Percentiles rank a stretch among this genome's conserved stretches.
Conservation (phyloP, 2,797 vertebrate species). For the Discoglossus pictus region DNA sequence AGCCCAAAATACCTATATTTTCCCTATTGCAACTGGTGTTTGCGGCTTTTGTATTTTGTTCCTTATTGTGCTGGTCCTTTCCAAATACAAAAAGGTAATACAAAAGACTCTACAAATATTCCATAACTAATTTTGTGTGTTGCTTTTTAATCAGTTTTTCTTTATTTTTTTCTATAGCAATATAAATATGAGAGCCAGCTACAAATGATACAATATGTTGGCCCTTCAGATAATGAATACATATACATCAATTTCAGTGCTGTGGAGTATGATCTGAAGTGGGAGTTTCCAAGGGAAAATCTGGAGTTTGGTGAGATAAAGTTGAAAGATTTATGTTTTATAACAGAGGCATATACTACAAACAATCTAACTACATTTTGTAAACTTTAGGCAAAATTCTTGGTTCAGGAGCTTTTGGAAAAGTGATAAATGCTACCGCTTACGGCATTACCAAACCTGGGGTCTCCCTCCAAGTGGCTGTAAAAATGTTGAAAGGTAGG, state of each 20-base stretch:
- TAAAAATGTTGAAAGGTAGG: constrained; percentile 98
- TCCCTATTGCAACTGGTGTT: constrained; percentile 61
- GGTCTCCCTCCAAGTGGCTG: constrained; percentile 88
- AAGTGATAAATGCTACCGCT: constrained; percentile 89
- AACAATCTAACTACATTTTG: background rate
- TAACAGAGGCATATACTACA: background rate
- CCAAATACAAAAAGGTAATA: constrained; percentile 78
- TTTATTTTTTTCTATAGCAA: constrained; percentile 71
- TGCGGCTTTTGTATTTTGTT: constrained; percentile 56
- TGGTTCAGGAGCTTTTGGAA: constrained; percentile 94
- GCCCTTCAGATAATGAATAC: constrained; percentile 87
- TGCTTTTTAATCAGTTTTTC: too few species aligned
- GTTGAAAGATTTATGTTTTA: background rate
- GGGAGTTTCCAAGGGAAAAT: constrained; percentile 97
- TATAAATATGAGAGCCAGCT: constrained; percentile 86
- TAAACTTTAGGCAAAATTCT: constrained; percentile 78
- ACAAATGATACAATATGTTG: constrained; percentile 86
- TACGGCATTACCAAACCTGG: constrained; percentile 85
- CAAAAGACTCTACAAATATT: too few species aligned
- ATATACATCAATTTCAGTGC: constrained; percentile 92
- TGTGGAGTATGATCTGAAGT: constrained; percentile 84
- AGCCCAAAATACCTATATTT: constrained; percentile 53
- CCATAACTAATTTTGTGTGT: too few species aligned
- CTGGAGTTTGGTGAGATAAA: constrained; percentile 87
- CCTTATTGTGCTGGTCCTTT: constrained; percentile 57